phyloP scores from a whole-genome alignment of 2,113 vertebrate genomes.

The Taurulus bubalis region DNA sequence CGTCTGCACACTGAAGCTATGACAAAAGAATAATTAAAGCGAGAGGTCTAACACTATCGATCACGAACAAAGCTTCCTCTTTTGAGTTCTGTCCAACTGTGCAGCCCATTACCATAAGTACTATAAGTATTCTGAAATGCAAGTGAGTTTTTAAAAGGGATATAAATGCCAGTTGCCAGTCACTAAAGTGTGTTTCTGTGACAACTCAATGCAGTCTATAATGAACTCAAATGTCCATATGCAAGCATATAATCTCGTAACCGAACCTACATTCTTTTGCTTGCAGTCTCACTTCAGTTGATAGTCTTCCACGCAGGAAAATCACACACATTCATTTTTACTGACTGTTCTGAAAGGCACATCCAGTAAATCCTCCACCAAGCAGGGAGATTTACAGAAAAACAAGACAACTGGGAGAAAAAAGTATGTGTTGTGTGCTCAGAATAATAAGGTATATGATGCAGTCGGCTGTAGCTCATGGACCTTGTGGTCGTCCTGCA shows the following conservation, averaged over 20 bases:
- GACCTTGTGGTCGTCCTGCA: no score
- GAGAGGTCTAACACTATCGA: neutral
- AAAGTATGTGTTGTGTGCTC: constrained; percentile 6
- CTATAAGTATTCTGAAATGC: neutral
- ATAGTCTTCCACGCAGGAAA: neutral
- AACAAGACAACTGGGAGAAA: constrained; percentile 26
- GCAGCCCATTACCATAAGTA: neutral
- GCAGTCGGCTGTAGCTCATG: no score
- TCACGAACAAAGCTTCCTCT: neutral
- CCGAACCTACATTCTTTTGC: constrained; percentile 26
- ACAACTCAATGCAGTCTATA: constrained; percentile 4
- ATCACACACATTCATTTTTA: constrained; percentile 46
- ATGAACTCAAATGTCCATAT: neutral
- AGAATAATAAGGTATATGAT: constrained; percentile 25
- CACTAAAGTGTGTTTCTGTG: neutral
- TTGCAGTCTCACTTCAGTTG: constrained; percentile 15
- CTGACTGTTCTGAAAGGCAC: constrained; percentile 42
- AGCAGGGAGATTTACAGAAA: constrained; percentile 52
- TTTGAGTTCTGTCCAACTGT: neutral
- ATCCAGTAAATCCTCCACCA: constrained; percentile 56
- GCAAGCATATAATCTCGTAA: neutral
- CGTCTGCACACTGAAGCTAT: neutral
- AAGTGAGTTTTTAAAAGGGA: constrained; percentile 32
- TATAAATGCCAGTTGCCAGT: neutral
- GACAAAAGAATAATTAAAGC: neutral